These are phyloP conservation scores for Cossypha polioptera DNA, from an alignment of 2,797 vertebrate genomes.

Conservation along the genomic window DNA sequence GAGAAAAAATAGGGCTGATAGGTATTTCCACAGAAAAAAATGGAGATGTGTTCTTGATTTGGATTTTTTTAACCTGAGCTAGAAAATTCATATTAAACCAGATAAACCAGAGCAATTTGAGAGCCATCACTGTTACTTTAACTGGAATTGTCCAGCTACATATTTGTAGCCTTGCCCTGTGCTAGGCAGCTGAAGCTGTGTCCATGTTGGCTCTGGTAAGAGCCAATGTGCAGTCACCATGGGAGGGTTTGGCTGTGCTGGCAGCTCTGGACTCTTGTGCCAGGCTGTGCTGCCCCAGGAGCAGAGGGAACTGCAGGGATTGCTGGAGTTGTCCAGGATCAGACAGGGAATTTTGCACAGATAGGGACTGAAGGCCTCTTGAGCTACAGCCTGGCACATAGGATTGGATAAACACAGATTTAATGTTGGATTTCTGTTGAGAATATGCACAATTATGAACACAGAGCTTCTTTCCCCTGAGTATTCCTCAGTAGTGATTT, in stretches of 20 bases:
- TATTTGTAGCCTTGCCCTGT: neutral
- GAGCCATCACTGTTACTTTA: neutral
- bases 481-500: neutral
- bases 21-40: neutral
- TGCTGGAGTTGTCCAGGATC: neutral
- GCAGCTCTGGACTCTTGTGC: neutral
- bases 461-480: neutral
- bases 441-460: neutral
- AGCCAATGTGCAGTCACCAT: neutral
- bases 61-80: neutral
- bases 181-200: neutral
- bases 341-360: neutral
- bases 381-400: neutral
- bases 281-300: neutral
- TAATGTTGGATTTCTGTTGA: neutral
- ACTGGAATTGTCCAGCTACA: neutral
- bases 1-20: neutral
- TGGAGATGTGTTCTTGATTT: neutral
- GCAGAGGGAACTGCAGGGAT: neutral
- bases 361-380: neutral
- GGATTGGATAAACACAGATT: neutral
- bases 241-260: neutral
- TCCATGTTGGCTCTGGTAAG: neutral
- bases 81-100: neutral
- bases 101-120: neutral